Percentiles rank a stretch among this genome's conserved stretches.
Evolutionary conservation across 2,888 invertebrate genomes (phyloP).

Genomic region (Saturnia pavonia): DNA sequence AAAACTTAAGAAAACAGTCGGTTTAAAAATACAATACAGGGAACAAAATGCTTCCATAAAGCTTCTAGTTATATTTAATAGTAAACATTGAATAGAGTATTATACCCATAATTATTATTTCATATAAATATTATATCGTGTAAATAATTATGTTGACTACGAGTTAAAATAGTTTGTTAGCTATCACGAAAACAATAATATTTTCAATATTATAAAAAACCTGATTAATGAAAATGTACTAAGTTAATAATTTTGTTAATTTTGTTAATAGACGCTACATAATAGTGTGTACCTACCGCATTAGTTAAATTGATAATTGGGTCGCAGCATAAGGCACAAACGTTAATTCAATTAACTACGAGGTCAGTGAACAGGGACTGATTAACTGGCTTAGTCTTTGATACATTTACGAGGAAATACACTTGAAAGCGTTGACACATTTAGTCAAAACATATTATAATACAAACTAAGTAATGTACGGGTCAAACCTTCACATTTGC

Average conservation of each 20-base stretch:
- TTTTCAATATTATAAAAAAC: neutral
- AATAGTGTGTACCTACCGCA: neutral
- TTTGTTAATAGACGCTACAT: neutral
- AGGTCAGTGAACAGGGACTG: slow-evolving; percentile 20
- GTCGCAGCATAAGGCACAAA: slow-evolving; percentile 17
- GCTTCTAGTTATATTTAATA: too few relatives aligned
- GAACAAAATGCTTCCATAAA: too few relatives aligned
- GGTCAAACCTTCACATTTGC: neutral
- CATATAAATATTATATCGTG: neutral
- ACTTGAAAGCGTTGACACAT: slow-evolving; percentile 4
- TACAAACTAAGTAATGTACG: neutral
- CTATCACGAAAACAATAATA: neutral
- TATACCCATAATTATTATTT: neutral
- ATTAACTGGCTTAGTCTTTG: slow-evolving; percentile 17
- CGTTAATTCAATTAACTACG: slow-evolving; percentile 20
- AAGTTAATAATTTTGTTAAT: neutral
- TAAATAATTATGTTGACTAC: neutral
- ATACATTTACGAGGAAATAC: slow-evolving; percentile 8
- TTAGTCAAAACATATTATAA: slow-evolving; percentile 2
- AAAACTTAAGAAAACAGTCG: too few relatives aligned
- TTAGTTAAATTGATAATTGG: slow-evolving; percentile 21
- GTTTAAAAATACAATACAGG: too few relatives aligned
- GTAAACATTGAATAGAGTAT: neutral
- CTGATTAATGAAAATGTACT: neutral
- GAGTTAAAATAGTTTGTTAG: neutral